Evolutionary conservation across 2,113 vertebrate species (phyloP).

Genomic region (Trinectes maculatus): DNA sequence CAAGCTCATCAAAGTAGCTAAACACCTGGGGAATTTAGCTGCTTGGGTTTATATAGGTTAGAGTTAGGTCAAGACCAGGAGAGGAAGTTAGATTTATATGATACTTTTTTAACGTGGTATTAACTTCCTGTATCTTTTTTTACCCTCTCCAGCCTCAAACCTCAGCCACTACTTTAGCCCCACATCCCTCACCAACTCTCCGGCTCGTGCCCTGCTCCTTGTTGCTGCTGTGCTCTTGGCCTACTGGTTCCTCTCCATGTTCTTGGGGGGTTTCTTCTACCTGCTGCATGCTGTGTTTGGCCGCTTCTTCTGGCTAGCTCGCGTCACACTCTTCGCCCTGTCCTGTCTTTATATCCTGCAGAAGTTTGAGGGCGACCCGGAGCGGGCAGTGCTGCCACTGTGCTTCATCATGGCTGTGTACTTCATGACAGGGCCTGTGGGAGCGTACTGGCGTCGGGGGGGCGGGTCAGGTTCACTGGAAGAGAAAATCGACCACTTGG

Average conservation of each 20-base stretch:
- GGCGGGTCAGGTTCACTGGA: constrained; percentile 84
- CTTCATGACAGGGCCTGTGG: constrained; percentile 95
- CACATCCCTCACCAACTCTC: constrained; percentile 79
- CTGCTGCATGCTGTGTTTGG: constrained; percentile 90
- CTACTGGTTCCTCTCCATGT: constrained; percentile 91
- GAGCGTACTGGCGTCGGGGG: constrained; percentile 89
- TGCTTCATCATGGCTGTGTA: constrained; percentile 94
- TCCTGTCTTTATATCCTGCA: constrained; percentile 96
- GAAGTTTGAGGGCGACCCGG: constrained; percentile 94
- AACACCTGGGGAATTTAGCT: too few species aligned
- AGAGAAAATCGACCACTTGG: constrained; percentile 95
- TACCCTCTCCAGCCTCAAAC: constrained; percentile 86
- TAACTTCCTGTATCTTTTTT: background rate
- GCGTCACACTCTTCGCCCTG: constrained; percentile 89
- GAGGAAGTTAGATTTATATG: too few species aligned
- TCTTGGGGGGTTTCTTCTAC: constrained; percentile 91
- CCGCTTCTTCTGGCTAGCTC: constrained; percentile 92
- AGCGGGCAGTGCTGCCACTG: constrained; percentile 89
- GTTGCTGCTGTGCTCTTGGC: constrained; percentile 87
- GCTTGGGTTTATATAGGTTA: too few species aligned
- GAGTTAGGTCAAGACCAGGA: too few species aligned
- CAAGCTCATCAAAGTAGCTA: too few species aligned
- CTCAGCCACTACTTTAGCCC: constrained; percentile 93
- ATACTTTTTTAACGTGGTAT: too few species aligned
- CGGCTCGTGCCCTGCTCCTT: constrained; percentile 87